Conservation (phyloP, 1,140 invertebrate species). For the Mesaphorura yosii region DNA sequence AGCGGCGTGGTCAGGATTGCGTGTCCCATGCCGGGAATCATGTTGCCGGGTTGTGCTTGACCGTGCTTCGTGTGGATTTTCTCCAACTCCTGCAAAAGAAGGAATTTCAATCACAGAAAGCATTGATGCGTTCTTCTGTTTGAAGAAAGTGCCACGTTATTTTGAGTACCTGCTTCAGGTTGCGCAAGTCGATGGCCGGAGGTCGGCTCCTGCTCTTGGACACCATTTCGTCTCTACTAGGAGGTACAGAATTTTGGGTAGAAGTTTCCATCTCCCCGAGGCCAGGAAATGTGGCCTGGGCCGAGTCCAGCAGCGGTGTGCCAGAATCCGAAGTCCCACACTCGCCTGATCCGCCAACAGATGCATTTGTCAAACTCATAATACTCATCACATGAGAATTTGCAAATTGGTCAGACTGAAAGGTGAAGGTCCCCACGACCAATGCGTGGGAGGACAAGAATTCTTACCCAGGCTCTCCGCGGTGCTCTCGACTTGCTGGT, state of each 20-base stretch:
- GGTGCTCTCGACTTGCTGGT: slow-evolving; percentile 33
- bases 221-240: slow-evolving; percentile 23
- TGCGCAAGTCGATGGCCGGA: slow-evolving; percentile 37
- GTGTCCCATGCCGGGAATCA: not conserved
- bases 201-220: slow-evolving; percentile 27
- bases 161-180: slow-evolving; percentile 35
- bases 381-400: no score
- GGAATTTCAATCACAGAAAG: not conserved
- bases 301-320: slow-evolving; percentile 13
- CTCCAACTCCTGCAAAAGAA: slow-evolving; percentile 17
- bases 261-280: slow-evolving; percentile 21
- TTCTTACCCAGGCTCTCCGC: slow-evolving; percentile 25
- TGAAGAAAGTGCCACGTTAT: not conserved
- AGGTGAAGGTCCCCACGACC: no score
- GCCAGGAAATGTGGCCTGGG: slow-evolving; percentile 7
- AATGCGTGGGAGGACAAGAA: no score
- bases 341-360: slow-evolving; percentile 2
- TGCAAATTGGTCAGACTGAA: no score
- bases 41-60: not conserved
- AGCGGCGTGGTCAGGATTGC: not conserved
- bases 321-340: slow-evolving; percentile 4
- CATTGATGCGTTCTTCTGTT: no score
- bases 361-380: no score
- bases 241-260: slow-evolving; percentile 21
- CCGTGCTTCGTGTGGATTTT: slow-evolving; percentile 12